These are phyloP conservation scores for Bolborhynchus lineola DNA, from an alignment of 2,113 vertebrate species.

Conservation along the genomic window DNA sequence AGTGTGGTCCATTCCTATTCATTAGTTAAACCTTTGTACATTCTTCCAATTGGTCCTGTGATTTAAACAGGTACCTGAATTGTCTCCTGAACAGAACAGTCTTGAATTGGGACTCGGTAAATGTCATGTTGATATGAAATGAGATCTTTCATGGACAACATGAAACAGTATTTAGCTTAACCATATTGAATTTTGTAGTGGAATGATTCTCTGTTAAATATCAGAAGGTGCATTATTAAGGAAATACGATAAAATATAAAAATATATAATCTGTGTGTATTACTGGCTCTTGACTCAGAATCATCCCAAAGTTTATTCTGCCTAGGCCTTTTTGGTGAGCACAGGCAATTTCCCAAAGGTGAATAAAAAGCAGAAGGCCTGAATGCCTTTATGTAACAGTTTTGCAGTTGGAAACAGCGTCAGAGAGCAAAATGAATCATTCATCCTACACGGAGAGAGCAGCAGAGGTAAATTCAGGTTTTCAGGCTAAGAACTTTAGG, in stretches of 20 bases:
- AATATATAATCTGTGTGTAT: not conserved
- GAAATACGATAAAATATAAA: not conserved
- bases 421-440: slow-evolving; percentile 50
- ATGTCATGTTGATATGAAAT: not conserved
- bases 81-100: not conserved
- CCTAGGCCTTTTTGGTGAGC: not conserved
- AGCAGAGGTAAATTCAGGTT: slow-evolving; percentile 43
- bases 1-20: not conserved
- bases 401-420: slow-evolving; percentile 19
- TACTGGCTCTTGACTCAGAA: not conserved
- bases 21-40: not conserved
- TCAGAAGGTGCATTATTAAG: not conserved
- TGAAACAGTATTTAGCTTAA: not conserved
- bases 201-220: not conserved
- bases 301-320: not conserved
- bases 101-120: not conserved
- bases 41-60: not conserved
- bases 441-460: slow-evolving; percentile 1
- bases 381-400: slow-evolving; percentile 8
- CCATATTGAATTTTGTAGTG: not conserved
- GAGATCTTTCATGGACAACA: not conserved
- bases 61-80: not conserved
- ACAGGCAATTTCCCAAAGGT: not conserved
- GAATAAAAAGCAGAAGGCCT: slow-evolving; percentile 1
- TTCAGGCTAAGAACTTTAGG: slow-evolving; percentile 34